phyloP scores from a whole-genome alignment of 2,888 invertebrate species.

The Sphaerophoria taeniata region DNA sequence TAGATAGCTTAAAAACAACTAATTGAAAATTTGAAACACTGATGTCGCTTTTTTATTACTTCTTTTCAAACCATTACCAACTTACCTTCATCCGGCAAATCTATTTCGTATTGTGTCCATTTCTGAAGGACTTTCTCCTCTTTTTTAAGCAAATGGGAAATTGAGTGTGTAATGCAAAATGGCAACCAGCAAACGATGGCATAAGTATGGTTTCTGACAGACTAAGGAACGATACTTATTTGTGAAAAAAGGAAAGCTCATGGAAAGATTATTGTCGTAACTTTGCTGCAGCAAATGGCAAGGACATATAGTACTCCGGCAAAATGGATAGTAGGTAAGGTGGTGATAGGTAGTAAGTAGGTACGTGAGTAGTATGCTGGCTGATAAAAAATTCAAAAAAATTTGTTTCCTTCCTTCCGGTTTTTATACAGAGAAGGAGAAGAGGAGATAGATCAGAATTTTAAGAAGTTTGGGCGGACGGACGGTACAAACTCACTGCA shows the following conservation, averaged over 20 bases:
- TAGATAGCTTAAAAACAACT: too few species aligned
- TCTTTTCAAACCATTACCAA: background rate
- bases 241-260: conserved; percentile 23
- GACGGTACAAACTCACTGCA: background rate
- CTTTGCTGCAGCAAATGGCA: conserved; percentile 44
- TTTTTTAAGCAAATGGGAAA: conserved; percentile 45
- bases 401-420: conserved; percentile 54
- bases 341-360: conserved; percentile 8
- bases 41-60: background rate
- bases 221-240: background rate
- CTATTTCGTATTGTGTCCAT: conserved; percentile 32
- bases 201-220: conserved; percentile 4
- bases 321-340: conserved; percentile 10
- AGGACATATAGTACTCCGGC: too few species aligned
- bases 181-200: conserved; percentile 10
- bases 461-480: background rate
- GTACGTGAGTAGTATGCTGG: conserved; percentile 20
- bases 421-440: background rate
- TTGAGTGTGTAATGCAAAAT: conserved; percentile 64
- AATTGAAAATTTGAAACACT: conserved; percentile 7
- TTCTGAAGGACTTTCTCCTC: conserved; percentile 3
- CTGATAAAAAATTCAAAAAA: conserved; percentile 63
- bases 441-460: too few species aligned
- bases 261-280: conserved; percentile 56
- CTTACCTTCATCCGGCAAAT: conserved; percentile 3